Base-by-base conservation (phyloP, 30 jellyfish, hydroid and myxozoan species). In the Turritopsis rubra region DNA sequence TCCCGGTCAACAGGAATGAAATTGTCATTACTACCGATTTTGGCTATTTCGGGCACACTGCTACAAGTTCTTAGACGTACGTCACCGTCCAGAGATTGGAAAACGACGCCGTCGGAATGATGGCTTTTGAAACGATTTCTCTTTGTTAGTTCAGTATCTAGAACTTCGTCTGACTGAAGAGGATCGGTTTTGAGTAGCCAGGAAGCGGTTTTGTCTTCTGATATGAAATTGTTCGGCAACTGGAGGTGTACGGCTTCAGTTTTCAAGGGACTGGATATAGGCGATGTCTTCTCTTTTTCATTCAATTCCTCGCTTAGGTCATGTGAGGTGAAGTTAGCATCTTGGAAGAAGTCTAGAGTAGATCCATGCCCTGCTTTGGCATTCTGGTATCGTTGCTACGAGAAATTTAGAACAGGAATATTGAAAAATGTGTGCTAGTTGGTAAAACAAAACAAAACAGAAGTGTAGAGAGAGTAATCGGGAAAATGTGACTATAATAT, bases 261-360 rank as follows among this genome's bases (percentile, higher is more conserved):
- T 23, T 68, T 27, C 19, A 17, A 8, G 21, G 9, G 28, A n/a
- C 28, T 68, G 30, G 28, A 23, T 7, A n/a, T 68, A n/a, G 77
- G 77, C 30, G 77, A 9, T 9, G 28, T 16, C 9, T 8, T 68
- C 16, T 23, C 9, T 19, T 22, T 68, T 23, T 0, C 77, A 7
- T 19, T 68, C 0, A n/a, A 22, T 0, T 68, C 77, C 9, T 23
- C 21, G 30, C 30, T 68, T 27, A 68, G 30, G 21, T 68, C 77
- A 0, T 23, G 28, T 7, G 8, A 23, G 31, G 77, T 68, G 0
- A 27, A n/a, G 19, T 68, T 68, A n/a, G 77, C 87, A 20, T 92
- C 98, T 52, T 92, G 95, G 82, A 92, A 88, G 91, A 92, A 92
- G 66, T 92, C 98, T 73, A 78, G 85, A 53, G 98, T 88, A 53